Conservation (phyloP, 1,140 invertebrate species). For the Orchestia grillus region DNA sequence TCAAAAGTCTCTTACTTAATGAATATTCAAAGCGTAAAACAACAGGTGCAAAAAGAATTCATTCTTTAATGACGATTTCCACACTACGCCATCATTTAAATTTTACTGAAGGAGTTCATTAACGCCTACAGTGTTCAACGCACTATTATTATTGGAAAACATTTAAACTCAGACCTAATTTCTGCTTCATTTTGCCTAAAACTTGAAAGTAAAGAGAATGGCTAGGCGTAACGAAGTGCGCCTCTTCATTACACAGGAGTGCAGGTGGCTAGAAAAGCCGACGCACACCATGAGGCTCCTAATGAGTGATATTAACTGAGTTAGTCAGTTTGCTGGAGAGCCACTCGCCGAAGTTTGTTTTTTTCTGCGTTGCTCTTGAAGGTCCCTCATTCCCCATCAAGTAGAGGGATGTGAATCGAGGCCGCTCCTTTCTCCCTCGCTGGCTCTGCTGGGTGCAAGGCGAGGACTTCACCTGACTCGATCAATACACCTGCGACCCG, state of each 20-base stretch:
- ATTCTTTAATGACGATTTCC: background rate
- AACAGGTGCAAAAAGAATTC: background rate
- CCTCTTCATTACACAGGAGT: background rate
- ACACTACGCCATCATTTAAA: background rate
- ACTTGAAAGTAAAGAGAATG: background rate
- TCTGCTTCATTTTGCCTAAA: background rate
- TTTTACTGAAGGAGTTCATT: background rate
- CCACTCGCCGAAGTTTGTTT: constrained; percentile 11
- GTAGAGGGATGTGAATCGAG: background rate
- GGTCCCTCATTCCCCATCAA: constrained; percentile 6
- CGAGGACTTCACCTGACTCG: constrained; percentile 29
- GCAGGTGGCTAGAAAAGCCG: background rate
- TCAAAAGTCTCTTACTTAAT: background rate
- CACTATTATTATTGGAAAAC: background rate
- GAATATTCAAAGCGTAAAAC: background rate
- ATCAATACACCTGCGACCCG: constrained; percentile 46
- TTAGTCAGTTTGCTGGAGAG: constrained; percentile 36
- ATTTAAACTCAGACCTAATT: background rate
- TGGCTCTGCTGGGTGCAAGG: background rate
- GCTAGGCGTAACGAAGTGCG: background rate
- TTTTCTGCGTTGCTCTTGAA: background rate
- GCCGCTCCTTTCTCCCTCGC: background rate
- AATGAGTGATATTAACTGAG: constrained; percentile 43
- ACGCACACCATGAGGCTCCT: background rate
- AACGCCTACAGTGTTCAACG: background rate